Base-by-base conservation (phyloP, 2,797 vertebrate species). In the Cynodonichthys magdalenae region DNA sequence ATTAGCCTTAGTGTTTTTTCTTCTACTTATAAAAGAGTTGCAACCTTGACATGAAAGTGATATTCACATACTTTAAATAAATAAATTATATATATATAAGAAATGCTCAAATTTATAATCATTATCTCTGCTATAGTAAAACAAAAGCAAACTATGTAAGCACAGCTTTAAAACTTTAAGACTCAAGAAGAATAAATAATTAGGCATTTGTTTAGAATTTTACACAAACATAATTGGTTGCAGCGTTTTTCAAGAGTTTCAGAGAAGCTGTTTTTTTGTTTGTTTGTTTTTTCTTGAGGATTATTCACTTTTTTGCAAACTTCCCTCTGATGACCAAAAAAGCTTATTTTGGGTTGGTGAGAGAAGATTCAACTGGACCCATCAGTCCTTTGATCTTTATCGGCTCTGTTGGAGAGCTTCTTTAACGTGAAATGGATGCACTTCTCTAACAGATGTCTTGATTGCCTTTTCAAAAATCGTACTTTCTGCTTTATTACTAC, bases 371-470 rank as follows among this genome's bases (percentile, higher is more conserved):
- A 79, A 63, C 57, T 69, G 76, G 62, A 82, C 79, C 66, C 63
- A 50, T 42, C 78, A 59, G 60, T 69, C 53, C 61, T 85, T 84
- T 91, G 84, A 91, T 92, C 75, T 83, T 59, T 84, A 84, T 91
- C 88, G 77, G 60, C 66, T 77, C 80, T 68, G 65, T 74, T 87
- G 69, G 84, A 90, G 69, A 74, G 69, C 73, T 82, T 85, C 82
- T 81, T 79, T 81, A 71, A 80, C 72, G 74, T 87, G 69, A 86
- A 89, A 87, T 82, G 71, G 78, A 76, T 72, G 75, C 66, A 73
- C 47, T 72, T 86, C 79, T 80, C 83, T 66, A 53, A 42, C 74
- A 58, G 56, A 73, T 84, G 77, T 71, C 70, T 62, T 65, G 18
- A 76, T 77, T 79, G 68, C 59, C 46, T 78, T 29, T 69, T 59